Conservation (phyloP, 2,113 vertebrate species). For the Sorex fumeus region DNA sequence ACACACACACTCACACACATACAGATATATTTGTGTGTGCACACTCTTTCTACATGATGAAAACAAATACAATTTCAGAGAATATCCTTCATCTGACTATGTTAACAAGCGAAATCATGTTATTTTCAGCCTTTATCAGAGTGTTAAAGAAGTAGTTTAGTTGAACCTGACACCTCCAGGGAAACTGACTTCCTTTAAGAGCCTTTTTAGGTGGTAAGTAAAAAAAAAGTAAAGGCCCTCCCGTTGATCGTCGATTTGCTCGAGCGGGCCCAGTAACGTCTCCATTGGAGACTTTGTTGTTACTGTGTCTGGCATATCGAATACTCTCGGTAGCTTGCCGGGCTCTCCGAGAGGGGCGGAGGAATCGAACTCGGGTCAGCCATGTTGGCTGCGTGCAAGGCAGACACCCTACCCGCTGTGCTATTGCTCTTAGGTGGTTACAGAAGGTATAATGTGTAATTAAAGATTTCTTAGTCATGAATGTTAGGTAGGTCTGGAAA, state of each 20-base stretch:
- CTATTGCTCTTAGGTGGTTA: not conserved
- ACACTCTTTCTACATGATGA: not conserved
- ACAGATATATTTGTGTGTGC: not conserved
- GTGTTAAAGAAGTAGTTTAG: not conserved
- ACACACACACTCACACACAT: not conserved
- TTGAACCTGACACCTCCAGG: conserved; percentile 9
- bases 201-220: not conserved
- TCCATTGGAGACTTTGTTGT: too few relatives aligned
- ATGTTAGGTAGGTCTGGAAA: not conserved
- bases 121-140: conserved; percentile 25
- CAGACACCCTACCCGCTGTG: too few relatives aligned
- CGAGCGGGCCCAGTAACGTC: too few relatives aligned
- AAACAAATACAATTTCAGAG: conserved; percentile 10
- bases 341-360: too few relatives aligned
- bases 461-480: not conserved
- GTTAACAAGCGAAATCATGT: conserved; percentile 4
- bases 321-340: too few relatives aligned
- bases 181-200: conserved; percentile 26
- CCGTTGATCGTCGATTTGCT: too few relatives aligned
- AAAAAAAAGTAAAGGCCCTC: too few relatives aligned
- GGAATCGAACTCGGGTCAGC: too few relatives aligned
- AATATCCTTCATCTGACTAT: conserved; percentile 38
- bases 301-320: too few relatives aligned
- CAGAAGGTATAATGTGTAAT: not conserved
- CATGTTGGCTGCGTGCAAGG: too few relatives aligned